Base-by-base conservation (phyloP, 92 coral and sea anemone genomes). In the Epizoanthus rinbou region DNA sequence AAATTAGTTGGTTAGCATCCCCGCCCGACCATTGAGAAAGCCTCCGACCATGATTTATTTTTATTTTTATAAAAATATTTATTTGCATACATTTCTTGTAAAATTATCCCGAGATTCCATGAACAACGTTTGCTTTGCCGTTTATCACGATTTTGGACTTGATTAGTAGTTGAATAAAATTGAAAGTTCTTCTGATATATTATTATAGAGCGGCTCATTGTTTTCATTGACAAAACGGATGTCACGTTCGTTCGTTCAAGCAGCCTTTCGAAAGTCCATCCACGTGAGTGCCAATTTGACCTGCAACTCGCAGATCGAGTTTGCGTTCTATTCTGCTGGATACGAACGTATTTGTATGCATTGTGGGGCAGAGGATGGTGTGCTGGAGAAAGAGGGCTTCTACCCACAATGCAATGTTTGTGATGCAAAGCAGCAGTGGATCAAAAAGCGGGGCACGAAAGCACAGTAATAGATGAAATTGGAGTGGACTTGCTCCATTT, bases 401-500 rank as follows among this genome's bases (percentile, higher is more conserved):
- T 28, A 28, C 31, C 31, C 31, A 0, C 31, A 28, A 28, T 28
- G 31, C 31, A 28, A 2, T 28, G 21, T 76, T 37, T 78, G 80
- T 85, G 63, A 22, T 73, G 25, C 45, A 25, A 62, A 31, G 33
- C 59, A 73, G 68, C 62, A 50, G 37, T 41, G 82, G n/a, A 41
- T 72, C 68, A 73, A 73, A 75, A 72, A 8, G 87, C 87, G 47
- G 65, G 62, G 87, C 81, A 83, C 71, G 58, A 59, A 71, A n/a
- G 60, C 60, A 56, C 60, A 56, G 60, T n/a, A 56, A 56, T 56
- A 56, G 60, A 56, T 56, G 60, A 56, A 70, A 70, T 70, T 70
- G 39, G 75, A 70, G 75, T 43, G 8, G 75, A 39, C 45, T 70
- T 70, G 75, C 57, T 70, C 53, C 75, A 70, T 70, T 70, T 41